Evolutionary conservation across 2,797 vertebrate species (phyloP).

Genomic region (Hapalemur alaotrensis): DNA sequence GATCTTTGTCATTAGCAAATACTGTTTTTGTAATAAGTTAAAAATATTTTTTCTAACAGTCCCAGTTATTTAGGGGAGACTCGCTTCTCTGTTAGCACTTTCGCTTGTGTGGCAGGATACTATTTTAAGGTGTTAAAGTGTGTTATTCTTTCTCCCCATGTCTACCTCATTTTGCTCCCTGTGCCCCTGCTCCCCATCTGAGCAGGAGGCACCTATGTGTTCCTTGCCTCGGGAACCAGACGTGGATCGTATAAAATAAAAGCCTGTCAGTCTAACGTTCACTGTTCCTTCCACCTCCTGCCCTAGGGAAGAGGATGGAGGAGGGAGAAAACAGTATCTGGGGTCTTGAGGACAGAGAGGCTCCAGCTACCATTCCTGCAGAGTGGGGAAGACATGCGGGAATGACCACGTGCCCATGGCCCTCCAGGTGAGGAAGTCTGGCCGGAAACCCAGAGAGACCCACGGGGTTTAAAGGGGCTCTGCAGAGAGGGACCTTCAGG

Average conservation of each 20-base stretch:
- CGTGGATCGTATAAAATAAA: neutral
- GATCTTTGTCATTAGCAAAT: neutral
- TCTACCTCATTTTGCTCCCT: neutral
- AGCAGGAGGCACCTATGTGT: too few relatives aligned
- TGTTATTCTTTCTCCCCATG: neutral
- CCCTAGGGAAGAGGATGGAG: neutral
- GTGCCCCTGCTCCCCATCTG: accelerated
- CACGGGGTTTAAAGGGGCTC: neutral
- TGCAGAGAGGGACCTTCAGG: neutral
- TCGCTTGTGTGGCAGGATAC: neutral
- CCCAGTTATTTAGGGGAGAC: too few relatives aligned
- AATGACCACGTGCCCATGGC: accelerated
- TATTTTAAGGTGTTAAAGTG: neutral
- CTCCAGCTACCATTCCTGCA: neutral
- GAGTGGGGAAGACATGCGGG: too few relatives aligned
- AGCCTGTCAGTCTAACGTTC: neutral
- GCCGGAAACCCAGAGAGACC: neutral
- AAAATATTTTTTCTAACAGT: neutral
- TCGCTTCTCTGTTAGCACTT: neutral
- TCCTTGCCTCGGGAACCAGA: neutral
- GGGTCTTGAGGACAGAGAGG: neutral
- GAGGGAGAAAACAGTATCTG: neutral
- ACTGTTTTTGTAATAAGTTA: neutral
- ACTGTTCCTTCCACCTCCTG: neutral
- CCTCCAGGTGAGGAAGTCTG: neutral